Base-by-base conservation (phyloP, 2,888 invertebrate genomes). In the Campaea margaritaria region DNA sequence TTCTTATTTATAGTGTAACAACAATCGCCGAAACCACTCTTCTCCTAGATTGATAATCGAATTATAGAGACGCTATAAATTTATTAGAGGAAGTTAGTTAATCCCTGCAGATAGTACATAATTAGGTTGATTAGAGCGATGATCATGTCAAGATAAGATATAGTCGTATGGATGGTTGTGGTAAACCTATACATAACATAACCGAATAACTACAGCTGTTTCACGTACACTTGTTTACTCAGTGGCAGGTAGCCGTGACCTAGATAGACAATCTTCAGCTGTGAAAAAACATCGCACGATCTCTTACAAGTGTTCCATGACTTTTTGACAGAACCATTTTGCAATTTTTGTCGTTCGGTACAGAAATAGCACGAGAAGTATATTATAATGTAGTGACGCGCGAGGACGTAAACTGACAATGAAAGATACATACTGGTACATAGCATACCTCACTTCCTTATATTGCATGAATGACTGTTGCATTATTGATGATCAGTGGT, bases 231-330 rank as follows among this genome's bases (percentile, higher is more conserved):
- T 67, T 69, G 65, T 68, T 70, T 71, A 61, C 49, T 62, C 47
- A 16, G 55, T 64, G 55, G 41, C 1, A 31, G 59, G 39, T 53
- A 70, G 45, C 77, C 79, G 54, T 80, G 78, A 73, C 80, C 80
- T 67, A 75, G 59, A 73, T 79, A 58, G 43, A 55, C 28, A 58
- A 54, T 46, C 65, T 70, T 67, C 47, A 68, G 68, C 52, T 68
- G 63, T 44, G 49, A 62, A 66, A 21, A 53, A 53, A 49, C 44
- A 57, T 62, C 59, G 58, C 53, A 44, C 51, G 69, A 45, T 58
- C 63, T 61, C 68, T 69, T 65, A 62, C 57, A 60, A 51, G 11
- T 51, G 61, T 57, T 50, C 45, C 15, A 46, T 31, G 41, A 39
- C 11, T 41, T 43, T 53, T 45, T 54, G 41, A 46, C 41, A 58